These are phyloP conservation scores for Drosophila tristis DNA, from an alignment of 1,140 invertebrate species.

Conservation along the genomic window DNA sequence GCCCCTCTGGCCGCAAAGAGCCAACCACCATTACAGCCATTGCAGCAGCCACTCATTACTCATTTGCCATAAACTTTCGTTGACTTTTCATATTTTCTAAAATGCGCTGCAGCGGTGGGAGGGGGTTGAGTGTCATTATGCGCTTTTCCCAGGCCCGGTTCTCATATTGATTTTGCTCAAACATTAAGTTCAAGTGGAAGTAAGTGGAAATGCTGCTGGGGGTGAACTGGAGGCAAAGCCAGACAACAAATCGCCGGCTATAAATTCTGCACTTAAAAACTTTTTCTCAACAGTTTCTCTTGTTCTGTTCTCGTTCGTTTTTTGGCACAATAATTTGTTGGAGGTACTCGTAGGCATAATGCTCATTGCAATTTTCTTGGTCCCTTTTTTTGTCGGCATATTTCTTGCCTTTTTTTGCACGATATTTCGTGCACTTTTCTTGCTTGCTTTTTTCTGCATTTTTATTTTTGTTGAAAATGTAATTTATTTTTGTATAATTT, in stretches of 20 bases:
- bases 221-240: constrained; percentile 16
- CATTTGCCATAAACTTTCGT: constrained; percentile 77
- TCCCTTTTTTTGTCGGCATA: constrained; percentile 43
- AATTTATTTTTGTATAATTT: constrained; percentile 56
- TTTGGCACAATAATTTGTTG: constrained; percentile 7
- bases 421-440: constrained; percentile 12
- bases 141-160: constrained; percentile 31
- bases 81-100: constrained; percentile 80
- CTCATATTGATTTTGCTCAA: constrained; percentile 72
- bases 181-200: constrained; percentile 61
- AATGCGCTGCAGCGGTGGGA: constrained; percentile 36
- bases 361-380: constrained; percentile 16
- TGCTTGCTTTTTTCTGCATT: not conserved
- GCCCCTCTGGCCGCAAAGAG: constrained; percentile 37
- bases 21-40: constrained; percentile 36
- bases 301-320: constrained; percentile 11
- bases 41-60: constrained; percentile 69
- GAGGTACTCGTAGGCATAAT: not conserved
- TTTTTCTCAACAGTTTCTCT: constrained; percentile 61
- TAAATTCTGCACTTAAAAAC: constrained; percentile 81
- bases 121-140: constrained; percentile 42
- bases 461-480: constrained; percentile 17
- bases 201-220: not conserved
- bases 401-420: constrained; percentile 24
- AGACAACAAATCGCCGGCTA: constrained; percentile 75